Conservation (phyloP, 2,113 vertebrate genomes). For the Callospermophilus lateralis region DNA sequence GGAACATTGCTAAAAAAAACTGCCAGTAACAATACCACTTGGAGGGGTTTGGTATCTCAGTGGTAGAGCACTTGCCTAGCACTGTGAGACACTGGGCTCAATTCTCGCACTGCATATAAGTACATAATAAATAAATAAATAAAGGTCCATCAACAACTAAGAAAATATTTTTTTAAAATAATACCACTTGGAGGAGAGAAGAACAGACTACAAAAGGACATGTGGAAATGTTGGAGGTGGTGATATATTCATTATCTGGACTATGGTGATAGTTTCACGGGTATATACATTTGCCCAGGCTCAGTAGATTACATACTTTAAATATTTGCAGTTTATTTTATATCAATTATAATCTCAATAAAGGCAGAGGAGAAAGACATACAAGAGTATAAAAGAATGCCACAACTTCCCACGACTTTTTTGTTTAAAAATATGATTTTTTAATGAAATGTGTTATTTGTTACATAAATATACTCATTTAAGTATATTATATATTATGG, state of each 20-base stretch:
- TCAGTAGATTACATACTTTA: neutral
- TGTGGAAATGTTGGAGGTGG: neutral
- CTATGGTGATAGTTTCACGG: neutral
- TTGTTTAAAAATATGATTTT: constrained; percentile 14
- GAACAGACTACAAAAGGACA: neutral
- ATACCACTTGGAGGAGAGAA: neutral
- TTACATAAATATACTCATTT: neutral
- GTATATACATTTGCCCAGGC: neutral
- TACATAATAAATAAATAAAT: too few species aligned
- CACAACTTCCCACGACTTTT: neutral
- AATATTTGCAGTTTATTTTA: neutral
- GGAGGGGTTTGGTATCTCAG: too few species aligned
- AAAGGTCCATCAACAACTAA: too few species aligned
- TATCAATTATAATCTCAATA: neutral
- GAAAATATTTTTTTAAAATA: neutral
- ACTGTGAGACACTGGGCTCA: too few species aligned
- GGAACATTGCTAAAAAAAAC: constrained; percentile 30
- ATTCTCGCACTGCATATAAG: too few species aligned
- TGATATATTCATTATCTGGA: neutral
- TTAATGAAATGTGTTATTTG: neutral
- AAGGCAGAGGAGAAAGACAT: neutral
- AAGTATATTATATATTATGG: neutral
- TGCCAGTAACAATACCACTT: neutral
- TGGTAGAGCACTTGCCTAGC: too few species aligned
- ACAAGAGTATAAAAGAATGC: neutral